Conservation (phyloP, 2,113 vertebrate species). For the Nicator chloris region DNA sequence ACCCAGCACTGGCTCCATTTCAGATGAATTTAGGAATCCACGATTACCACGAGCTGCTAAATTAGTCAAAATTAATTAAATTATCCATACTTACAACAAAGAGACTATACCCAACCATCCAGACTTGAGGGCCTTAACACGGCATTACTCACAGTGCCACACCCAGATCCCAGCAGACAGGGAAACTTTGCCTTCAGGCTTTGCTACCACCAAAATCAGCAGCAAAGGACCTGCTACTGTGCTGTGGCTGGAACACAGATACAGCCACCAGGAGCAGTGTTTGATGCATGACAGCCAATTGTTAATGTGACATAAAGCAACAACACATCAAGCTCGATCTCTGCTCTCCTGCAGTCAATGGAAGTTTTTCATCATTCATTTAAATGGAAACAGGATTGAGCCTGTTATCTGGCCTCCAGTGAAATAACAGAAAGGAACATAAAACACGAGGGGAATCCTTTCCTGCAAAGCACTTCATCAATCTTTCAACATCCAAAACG, state of each 20-base stretch:
- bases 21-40: background rate
- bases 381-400: conserved; percentile 32
- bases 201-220: background rate
- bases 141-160: background rate
- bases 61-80: background rate
- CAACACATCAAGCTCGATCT: background rate
- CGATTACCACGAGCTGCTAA: background rate
- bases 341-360: background rate
- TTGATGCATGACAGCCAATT: background rate
- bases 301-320: background rate
- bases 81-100: background rate
- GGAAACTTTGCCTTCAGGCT: background rate
- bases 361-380: conserved; percentile 27
- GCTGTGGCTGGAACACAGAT: background rate
- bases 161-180: background rate
- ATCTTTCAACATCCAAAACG: conserved; percentile 23
- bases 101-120: background rate
- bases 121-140: background rate
- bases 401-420: conserved; percentile 31
- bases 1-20: background rate
- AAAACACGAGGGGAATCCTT: conserved; percentile 20
- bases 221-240: background rate
- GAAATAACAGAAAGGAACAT: conserved; percentile 30
- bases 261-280: background rate
- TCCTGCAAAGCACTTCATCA: conserved; percentile 31